Conservation (phyloP, 2,888 invertebrate species). For the Gibbula magus region DNA sequence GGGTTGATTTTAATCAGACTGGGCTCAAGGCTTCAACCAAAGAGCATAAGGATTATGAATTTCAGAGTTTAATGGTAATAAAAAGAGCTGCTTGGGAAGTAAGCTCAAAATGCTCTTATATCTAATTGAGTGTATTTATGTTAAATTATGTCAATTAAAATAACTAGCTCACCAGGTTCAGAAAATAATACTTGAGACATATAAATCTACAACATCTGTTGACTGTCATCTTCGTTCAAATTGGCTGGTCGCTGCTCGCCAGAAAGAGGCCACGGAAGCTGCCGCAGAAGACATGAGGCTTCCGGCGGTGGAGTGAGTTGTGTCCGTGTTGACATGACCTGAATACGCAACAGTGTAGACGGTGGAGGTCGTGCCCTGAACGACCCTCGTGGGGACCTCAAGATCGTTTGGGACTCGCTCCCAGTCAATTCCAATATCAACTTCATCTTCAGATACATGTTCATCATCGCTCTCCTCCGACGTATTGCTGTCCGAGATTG, state of each 20-base stretch:
- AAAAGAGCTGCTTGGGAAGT: too few relatives aligned
- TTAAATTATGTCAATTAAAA: too few relatives aligned
- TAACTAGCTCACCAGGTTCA: too few relatives aligned
- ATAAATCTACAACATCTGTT: too few relatives aligned
- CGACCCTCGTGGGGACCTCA: conserved; percentile 38
- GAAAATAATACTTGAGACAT: too few relatives aligned
- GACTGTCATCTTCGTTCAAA: conserved; percentile 29
- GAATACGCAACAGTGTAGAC: conserved; percentile 39
- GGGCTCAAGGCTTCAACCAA: too few relatives aligned
- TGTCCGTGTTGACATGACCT: conserved; percentile 26
- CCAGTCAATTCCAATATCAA: conserved; percentile 85
- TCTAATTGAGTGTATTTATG: too few relatives aligned
- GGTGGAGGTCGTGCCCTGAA: conserved; percentile 31
- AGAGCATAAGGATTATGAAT: too few relatives aligned
- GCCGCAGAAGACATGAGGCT: conserved; percentile 88
- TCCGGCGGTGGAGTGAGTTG: conserved; percentile 80
- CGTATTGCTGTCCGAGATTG: conserved; percentile 79
- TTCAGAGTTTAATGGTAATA: too few relatives aligned
- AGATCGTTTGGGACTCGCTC: conserved; percentile 80
- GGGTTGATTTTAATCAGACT: too few relatives aligned
- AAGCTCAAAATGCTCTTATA: too few relatives aligned
- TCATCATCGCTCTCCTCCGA: conserved; percentile 78
- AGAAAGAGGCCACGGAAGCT: conserved; percentile 87
- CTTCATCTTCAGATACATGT: conserved; percentile 80
- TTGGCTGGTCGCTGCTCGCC: conserved; percentile 75